Percentiles rank a stretch among this genome's conserved stretches.
Conservation (phyloP, 2,113 vertebrate species). For the Hymenochirus boettgeri region DNA sequence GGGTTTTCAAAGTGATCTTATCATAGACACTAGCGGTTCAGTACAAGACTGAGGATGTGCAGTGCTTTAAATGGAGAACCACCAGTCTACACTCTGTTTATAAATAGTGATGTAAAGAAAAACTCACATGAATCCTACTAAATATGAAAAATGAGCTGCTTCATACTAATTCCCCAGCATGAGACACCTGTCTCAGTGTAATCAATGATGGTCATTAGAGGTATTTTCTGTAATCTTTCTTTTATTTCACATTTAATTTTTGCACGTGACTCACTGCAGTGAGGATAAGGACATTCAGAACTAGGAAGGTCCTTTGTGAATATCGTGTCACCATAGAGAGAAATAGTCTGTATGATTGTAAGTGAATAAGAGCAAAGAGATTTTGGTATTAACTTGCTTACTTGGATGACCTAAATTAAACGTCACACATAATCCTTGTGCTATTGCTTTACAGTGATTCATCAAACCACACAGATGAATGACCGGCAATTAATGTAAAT, state of each 20-base stretch:
- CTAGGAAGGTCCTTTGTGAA: neutral
- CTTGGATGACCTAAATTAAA: conserved; percentile 35
- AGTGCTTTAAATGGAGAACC: no score
- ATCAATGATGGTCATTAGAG: conserved; percentile 41
- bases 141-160: conserved; percentile 39
- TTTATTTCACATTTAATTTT: conserved; percentile 38
- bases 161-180: conserved; percentile 35
- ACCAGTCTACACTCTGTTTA: no score
- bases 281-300: conserved; percentile 19
- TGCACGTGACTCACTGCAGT: conserved; percentile 19
- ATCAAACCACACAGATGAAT: conserved; percentile 41
- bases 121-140: conserved; percentile 25
- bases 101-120: neutral
- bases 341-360: neutral
- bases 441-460: conserved; percentile 40
- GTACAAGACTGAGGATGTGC: no score
- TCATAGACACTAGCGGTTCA: no score
- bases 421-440: conserved; percentile 34
- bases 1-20: no score
- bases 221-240: conserved; percentile 41
- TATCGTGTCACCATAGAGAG: neutral
- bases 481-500: conserved; percentile 38
- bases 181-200: conserved; percentile 38
- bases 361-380: neutral
- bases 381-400: conserved; percentile 36